A percentile compares a stretch with the other conserved stretches of the same genome.
These are phyloP conservation scores for Toxonevra muliebris DNA, from an alignment of 2,888 invertebrate genomes.

Conservation along the genomic window DNA sequence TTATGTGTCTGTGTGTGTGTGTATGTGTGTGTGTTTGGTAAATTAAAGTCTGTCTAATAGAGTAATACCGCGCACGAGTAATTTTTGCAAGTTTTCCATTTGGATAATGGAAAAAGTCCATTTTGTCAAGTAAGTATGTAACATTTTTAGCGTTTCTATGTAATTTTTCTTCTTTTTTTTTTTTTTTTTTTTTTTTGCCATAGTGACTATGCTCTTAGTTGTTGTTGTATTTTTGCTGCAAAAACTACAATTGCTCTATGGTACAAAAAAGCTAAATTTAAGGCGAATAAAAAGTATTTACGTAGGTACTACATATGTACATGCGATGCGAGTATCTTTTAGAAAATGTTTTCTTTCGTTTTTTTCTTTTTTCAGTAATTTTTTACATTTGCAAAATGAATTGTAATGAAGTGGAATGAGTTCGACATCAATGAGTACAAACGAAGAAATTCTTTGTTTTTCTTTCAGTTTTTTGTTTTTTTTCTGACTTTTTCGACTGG, in stretches of 20 bases:
- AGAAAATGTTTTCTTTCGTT: too few species aligned
- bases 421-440: too few species aligned
- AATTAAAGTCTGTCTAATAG: constrained; percentile 53
- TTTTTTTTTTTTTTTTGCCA: too few species aligned
- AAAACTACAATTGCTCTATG: not conserved
- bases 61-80: constrained; percentile 57
- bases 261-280: too few species aligned
- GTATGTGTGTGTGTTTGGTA: too few species aligned
- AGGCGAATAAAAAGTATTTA: too few species aligned
- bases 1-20: too few species aligned
- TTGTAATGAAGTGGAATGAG: constrained; percentile 46
- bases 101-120: constrained; percentile 63
- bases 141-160: constrained; percentile 39
- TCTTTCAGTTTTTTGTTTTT: not conserved
- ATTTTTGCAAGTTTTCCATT: constrained; percentile 59
- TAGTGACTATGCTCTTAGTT: too few species aligned
- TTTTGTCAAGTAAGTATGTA: constrained; percentile 42
- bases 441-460: not conserved
- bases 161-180: too few species aligned
- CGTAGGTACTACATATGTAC: too few species aligned
- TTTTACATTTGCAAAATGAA: constrained; percentile 59
- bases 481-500: too few species aligned
- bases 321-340: too few species aligned
- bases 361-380: constrained; percentile 36
- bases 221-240: not conserved